Evolutionary conservation across 92 coral and sea anemone genomes (phyloP).

Genomic region (Phenganax subtilis): DNA sequence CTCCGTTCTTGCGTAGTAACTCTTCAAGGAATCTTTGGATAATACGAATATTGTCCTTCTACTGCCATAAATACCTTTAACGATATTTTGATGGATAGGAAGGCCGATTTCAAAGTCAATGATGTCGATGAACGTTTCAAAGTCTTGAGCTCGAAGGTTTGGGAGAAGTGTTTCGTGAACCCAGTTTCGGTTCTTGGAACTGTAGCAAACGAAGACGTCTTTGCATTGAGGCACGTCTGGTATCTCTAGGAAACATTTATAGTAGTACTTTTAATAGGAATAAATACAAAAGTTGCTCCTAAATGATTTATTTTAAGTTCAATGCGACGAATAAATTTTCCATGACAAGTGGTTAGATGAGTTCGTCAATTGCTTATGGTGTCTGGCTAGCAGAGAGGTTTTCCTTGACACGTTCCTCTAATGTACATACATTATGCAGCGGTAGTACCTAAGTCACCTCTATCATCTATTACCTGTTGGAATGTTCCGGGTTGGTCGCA

Average conservation of each 20-base stretch:
- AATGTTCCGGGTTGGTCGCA: background rate
- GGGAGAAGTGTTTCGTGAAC: slow-evolving; percentile 7
- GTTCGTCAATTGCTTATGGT: no score
- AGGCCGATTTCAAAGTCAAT: slow-evolving; percentile 24
- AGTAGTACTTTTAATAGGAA: background rate
- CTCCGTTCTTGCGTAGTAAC: slow-evolving; percentile 19
- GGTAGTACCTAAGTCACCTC: no score
- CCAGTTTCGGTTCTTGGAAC: slow-evolving; percentile 21
- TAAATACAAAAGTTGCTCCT: no score
- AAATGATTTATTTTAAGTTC: no score
- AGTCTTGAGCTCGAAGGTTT: slow-evolving; percentile 16
- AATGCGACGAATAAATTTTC: no score
- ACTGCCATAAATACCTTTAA: slow-evolving; percentile 13
- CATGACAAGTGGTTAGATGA: no score
- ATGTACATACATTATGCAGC: no score
- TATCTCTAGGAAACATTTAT: background rate
- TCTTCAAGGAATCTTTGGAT: slow-evolving; percentile 15
- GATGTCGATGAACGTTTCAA: slow-evolving; percentile 18
- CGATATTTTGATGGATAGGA: slow-evolving; percentile 18
- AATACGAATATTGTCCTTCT: slow-evolving; percentile 18
- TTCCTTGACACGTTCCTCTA: no score
- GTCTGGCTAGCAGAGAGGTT: no score
- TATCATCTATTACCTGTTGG: slow-evolving; percentile 1
- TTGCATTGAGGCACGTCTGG: slow-evolving; percentile 14
- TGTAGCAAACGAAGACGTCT: slow-evolving; percentile 29